Base-by-base conservation (phyloP, 2,888 invertebrate species). In the Ceriagrion tenellum region DNA sequence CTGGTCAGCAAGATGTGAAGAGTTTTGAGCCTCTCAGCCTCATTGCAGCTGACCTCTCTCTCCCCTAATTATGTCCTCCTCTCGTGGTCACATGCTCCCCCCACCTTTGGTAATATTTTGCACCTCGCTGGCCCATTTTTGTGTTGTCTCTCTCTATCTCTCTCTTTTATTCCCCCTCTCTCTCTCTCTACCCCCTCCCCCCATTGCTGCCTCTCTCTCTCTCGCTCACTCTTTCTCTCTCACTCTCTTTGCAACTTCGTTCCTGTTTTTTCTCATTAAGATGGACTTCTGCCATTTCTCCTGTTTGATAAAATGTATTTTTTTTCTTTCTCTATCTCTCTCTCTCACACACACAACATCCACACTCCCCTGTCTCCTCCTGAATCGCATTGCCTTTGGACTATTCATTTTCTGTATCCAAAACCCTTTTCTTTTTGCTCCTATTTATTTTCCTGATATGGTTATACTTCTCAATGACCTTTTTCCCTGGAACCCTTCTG, bases 391-490 rank as follows among this genome's bases (percentile, higher is more conserved):
- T 69, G 81, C 81, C 81, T 81, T 35, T 81, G 81, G 35, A 81
- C 30, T 18, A 18, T 35, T 81, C 35, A 35, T 81, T 81, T 81
- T 81, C 18, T 35, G 35, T 35, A 30, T 81, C 35, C 95, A 95
- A 95, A 95, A 93, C 95, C 95, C 95, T 91, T 95, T 95, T 95
- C 95, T 96, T 96, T 96, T 96, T 95, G 96, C 96, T 97, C 96
- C 97, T 96, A 96, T 96, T 59, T 59, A 59, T 59, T 59, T 96
- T 96, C 96, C 90, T 55, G 96, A 96, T 97, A 96, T 97, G 97
- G 96, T 96, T 96, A 96, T 96, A 96, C 96, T 96, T 95, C 95
- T 95, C 55, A 40, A 90, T 81, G 81, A 30, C 91, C n/a, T 95
- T 47, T 95, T 47, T 20, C 35, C 93, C 55, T 55, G 18, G 35